Evolutionary conservation across 2,797 vertebrate species (phyloP).

Genomic region (Botia almorhae): DNA sequence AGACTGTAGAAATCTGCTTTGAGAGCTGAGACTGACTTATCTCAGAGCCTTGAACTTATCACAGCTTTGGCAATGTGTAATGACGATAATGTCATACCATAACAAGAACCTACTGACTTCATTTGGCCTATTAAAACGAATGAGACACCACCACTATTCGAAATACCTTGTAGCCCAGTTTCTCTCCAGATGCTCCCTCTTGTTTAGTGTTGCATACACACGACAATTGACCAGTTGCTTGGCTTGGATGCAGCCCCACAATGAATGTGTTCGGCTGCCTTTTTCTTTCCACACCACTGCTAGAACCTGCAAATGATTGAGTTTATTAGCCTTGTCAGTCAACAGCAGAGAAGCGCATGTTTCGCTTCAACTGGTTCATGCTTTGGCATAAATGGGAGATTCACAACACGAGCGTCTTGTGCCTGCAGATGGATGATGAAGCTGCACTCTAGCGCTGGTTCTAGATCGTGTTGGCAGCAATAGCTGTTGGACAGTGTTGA

Average conservation of each 20-base stretch:
- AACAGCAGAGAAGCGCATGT: conserved; percentile 58
- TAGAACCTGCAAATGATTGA: conserved; percentile 68
- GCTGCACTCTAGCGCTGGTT: conserved; percentile 24
- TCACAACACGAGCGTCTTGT: conserved; percentile 62
- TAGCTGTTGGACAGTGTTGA: conserved; percentile 53
- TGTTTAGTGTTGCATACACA: conserved; percentile 63
- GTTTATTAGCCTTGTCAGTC: conserved; percentile 66
- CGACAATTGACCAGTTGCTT: conserved; percentile 69
- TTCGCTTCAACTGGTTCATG: conserved; percentile 64
- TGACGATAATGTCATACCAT: conserved; percentile 32
- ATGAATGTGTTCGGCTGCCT: conserved; percentile 34
- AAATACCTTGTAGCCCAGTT: conserved; percentile 68
- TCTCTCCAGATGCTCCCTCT: conserved; percentile 72
- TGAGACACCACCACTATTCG: conserved; percentile 1
- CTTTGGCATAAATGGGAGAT: conserved; percentile 64
- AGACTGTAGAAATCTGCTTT: conserved; percentile 52
- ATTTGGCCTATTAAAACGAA: conserved; percentile 24
- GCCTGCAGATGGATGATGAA: conserved; percentile 38
- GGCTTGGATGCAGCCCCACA: conserved; percentile 54
- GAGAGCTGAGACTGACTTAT: conserved; percentile 64
- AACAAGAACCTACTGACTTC: conserved; percentile 29
- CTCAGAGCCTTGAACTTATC: conserved; percentile 53
- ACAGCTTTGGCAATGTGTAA: conserved; percentile 31
- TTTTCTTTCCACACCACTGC: conserved; percentile 38
- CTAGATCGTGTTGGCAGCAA: conserved; percentile 42